phyloP scores from a whole-genome alignment of 2,113 vertebrate genomes.

The Pao palembangensis region DNA sequence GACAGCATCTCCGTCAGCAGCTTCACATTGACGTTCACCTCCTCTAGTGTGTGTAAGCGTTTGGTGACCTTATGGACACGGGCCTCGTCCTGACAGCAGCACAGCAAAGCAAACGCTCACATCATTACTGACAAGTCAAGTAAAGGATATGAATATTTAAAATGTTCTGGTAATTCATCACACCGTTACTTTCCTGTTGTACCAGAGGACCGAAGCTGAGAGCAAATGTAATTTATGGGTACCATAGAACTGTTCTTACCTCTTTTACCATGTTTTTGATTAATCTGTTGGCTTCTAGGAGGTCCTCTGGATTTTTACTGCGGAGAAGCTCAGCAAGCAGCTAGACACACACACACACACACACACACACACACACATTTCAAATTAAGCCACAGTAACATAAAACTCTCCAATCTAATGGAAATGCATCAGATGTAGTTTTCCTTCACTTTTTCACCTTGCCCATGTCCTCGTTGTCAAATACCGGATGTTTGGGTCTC shows the following conservation, averaged over 20 bases:
- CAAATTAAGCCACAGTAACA: background rate
- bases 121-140: no score
- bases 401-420: no score
- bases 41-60: constrained; percentile 86
- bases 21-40: constrained; percentile 91
- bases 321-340: constrained; percentile 90
- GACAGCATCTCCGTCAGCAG: constrained; percentile 92
- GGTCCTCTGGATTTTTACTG: constrained; percentile 97
- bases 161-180: background rate
- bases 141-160: background rate
- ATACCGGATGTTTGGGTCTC: constrained; percentile 92
- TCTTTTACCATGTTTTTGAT: constrained; percentile 99
- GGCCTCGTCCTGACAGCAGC: constrained; percentile 85
- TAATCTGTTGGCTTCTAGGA: constrained; percentile 95
- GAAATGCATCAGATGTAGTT: no score
- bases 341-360: constrained; percentile 61
- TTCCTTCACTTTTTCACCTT: constrained; percentile 74
- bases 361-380: background rate
- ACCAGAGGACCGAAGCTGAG: background rate
- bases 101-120: background rate
- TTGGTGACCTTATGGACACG: constrained; percentile 88
- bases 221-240: background rate
- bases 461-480: constrained; percentile 97
- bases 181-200: no score
- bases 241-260: constrained; percentile 72